Evolutionary conservation across 1,140 invertebrate species (phyloP).

Genomic region (Heliconius congener): DNA sequence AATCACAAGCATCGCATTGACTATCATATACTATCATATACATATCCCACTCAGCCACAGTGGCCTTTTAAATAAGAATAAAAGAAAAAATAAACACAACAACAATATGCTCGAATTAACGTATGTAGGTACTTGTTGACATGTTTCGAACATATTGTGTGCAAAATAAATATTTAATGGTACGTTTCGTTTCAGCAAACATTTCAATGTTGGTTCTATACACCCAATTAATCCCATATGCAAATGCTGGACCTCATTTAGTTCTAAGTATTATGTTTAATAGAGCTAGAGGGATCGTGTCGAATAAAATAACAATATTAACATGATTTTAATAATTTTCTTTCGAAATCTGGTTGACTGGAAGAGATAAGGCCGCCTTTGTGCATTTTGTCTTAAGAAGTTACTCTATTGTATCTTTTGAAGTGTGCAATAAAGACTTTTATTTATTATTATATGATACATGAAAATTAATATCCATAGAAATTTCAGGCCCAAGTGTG

Average conservation of each 20-base stretch:
- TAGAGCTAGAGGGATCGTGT: background rate
- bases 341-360: too few species aligned
- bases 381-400: too few species aligned
- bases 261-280: conserved; percentile 2
- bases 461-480: too few species aligned
- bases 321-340: background rate
- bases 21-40: too few species aligned
- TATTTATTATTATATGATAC: too few species aligned
- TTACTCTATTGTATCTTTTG: too few species aligned
- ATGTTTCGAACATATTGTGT: background rate
- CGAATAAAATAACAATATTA: background rate
- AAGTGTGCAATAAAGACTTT: too few species aligned
- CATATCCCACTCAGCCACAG: too few species aligned
- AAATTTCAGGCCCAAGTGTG: too few species aligned
- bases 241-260: background rate
- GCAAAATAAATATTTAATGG: conserved; percentile 1
- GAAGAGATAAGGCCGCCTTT: too few species aligned
- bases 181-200: background rate
- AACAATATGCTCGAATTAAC: background rate
- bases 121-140: background rate
- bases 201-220: background rate
- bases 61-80: too few species aligned
- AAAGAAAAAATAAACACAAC: background rate
- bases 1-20: too few species aligned
- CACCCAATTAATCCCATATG: conserved; percentile 6